Percentiles rank a stretch among this genome's conserved stretches.
Conservation (phyloP, 2,797 vertebrate species). For the Acanthurus tractus region DNA sequence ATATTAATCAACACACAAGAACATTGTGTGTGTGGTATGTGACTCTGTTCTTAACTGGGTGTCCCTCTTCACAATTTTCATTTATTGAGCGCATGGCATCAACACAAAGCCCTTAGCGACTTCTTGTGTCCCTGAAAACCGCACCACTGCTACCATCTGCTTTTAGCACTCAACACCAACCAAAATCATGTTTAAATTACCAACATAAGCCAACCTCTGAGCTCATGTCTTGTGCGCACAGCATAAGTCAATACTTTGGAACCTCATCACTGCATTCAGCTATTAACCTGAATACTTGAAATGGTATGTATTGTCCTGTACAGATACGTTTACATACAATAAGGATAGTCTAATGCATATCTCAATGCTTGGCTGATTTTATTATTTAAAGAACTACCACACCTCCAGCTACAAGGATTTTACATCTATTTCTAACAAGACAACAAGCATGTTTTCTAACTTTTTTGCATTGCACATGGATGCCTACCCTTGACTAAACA, state of each 20-base stretch:
- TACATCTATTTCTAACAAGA: not conserved
- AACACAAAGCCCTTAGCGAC: not conserved
- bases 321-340: not conserved
- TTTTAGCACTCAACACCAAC: slow-evolving; percentile 21
- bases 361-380: not conserved
- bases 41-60: not conserved
- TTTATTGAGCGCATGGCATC: slow-evolving; percentile 2
- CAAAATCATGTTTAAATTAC: not conserved
- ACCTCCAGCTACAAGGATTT: not conserved
- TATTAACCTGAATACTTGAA: not conserved
- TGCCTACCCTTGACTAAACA: not conserved
- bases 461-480: not conserved
- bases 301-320: not conserved
- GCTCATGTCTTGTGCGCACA: slow-evolving; percentile 7
- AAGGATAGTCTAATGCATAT: not conserved
- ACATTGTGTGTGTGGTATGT: not conserved
- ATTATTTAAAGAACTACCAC: not conserved
- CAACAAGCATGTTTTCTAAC: not conserved
- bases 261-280: not conserved
- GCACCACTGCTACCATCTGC: not conserved
- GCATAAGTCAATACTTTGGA: slow-evolving; percentile 1
- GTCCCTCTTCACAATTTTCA: not conserved
- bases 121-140: not conserved
- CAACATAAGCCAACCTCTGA: not conserved
- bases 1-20: not conserved